Percentiles rank a stretch among this genome's conserved stretches.
These are phyloP conservation scores for Nothocercus julius DNA, from an alignment of 2,113 vertebrate genomes.

Conservation along the genomic window DNA sequence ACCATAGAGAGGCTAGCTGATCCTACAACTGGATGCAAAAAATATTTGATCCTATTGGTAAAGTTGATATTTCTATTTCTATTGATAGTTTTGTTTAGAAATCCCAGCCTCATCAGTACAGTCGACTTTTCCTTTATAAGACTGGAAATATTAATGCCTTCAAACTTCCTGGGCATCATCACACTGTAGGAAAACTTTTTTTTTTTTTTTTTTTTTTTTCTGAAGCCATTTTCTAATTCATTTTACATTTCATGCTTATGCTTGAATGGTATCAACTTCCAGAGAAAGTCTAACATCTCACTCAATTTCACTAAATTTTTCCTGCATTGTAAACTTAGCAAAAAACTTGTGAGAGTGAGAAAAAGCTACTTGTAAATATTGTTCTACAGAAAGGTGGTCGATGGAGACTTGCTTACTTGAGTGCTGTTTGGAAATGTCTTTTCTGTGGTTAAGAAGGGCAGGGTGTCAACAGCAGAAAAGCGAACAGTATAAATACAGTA, in stretches of 20 bases:
- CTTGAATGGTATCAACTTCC: slow-evolving; percentile 8
- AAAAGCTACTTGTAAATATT: background rate
- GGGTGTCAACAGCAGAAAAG: background rate
- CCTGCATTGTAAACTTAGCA: background rate
- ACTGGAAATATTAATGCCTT: background rate
- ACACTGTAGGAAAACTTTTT: background rate
- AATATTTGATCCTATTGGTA: background rate
- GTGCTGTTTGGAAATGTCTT: background rate
- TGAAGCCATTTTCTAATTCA: slow-evolving; percentile 23
- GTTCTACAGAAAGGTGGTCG: background rate
- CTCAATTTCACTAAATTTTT: slow-evolving; percentile 14
- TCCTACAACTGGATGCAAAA: background rate
- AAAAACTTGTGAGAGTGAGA: background rate
- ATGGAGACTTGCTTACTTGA: background rate
- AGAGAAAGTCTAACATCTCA: background rate
- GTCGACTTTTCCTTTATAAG: background rate
- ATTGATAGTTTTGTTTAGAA: background rate
- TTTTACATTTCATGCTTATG: slow-evolving; percentile 49
- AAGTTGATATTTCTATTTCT: background rate
- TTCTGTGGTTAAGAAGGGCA: background rate
- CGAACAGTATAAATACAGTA: slow-evolving; percentile 9
- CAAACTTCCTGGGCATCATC: background rate
- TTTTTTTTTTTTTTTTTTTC: background rate
- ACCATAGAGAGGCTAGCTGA: fast-evolving
- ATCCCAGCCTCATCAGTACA: background rate